Conservation (phyloP, 1,140 invertebrate species). For the Drosophila ficusphila region DNA sequence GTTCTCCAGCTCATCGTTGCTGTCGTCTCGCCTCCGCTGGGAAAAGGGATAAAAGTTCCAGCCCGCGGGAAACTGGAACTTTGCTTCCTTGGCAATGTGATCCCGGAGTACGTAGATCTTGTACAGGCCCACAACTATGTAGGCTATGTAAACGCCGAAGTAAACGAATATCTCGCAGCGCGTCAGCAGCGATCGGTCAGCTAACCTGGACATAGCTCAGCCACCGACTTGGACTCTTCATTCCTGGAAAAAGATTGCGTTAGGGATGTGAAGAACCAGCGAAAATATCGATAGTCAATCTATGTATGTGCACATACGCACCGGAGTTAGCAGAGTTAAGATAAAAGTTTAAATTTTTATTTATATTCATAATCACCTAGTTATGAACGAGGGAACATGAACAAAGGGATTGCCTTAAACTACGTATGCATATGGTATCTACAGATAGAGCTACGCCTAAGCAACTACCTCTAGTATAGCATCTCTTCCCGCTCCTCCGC, state of each 20-base stretch:
- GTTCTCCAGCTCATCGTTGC: conserved; percentile 75
- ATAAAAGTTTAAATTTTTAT: not conserved
- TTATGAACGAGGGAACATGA: conserved; percentile 6
- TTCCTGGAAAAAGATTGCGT: not conserved
- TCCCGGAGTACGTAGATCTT: conserved; percentile 66
- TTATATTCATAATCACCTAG: conserved; percentile 13
- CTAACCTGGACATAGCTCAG: conserved; percentile 13
- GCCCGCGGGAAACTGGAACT: conserved; percentile 58
- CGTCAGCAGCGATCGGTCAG: conserved; percentile 40
- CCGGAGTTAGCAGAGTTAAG: no score
- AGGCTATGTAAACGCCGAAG: conserved; percentile 63
- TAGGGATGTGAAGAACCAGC: not conserved
- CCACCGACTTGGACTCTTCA: conserved; percentile 1
- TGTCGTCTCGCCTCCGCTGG: conserved; percentile 56
- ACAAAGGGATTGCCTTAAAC: not conserved
- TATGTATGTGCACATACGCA: no score
- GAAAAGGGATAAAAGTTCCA: conserved; percentile 43
- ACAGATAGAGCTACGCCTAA: conserved; percentile 15
- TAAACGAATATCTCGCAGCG: conserved; percentile 65
- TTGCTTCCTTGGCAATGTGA: conserved; percentile 31
- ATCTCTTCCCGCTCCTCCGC: not conserved
- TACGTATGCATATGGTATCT: conserved; percentile 12
- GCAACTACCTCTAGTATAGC: conserved; percentile 3
- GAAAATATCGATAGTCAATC: conserved; percentile 20
- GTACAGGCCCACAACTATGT: conserved; percentile 64